These are phyloP conservation scores for Polyergus mexicanus DNA, from an alignment of 1,140 invertebrate genomes.

Conservation along the genomic window DNA sequence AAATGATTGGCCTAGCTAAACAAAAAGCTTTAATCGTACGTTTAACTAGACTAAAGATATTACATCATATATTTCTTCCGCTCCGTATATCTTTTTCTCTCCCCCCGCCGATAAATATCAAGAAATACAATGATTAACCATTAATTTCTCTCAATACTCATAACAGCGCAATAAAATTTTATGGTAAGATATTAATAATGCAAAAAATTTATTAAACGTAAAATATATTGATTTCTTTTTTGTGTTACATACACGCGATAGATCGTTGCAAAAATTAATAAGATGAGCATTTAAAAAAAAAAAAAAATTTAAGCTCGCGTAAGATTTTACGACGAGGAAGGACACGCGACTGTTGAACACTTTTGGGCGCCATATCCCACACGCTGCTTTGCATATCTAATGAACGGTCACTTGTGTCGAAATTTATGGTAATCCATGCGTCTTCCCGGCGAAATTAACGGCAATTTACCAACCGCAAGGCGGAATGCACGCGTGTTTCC, in stretches of 20 bases:
- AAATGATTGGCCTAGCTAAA: neutral
- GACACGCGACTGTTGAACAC: slow-evolving; percentile 52
- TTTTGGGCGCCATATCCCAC: slow-evolving; percentile 58
- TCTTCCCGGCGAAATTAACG: slow-evolving; percentile 73
- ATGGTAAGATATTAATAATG: slow-evolving; percentile 33
- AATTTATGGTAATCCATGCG: slow-evolving; percentile 77
- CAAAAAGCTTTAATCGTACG: neutral
- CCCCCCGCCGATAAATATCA: neutral
- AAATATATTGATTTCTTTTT: slow-evolving; percentile 21
- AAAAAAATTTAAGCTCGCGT: slow-evolving; percentile 35
- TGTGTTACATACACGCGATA: neutral
- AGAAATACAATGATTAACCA: slow-evolving; percentile 4
- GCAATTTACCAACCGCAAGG: slow-evolving; percentile 67
- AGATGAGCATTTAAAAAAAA: slow-evolving; percentile 19
- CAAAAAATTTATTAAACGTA: slow-evolving; percentile 24
- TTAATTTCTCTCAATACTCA: slow-evolving; percentile 15
- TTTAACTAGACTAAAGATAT: neutral
- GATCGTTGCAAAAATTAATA: slow-evolving; percentile 19
- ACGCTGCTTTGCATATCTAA: slow-evolving; percentile 72
- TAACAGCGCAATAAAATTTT: neutral
- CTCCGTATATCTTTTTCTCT: no score
- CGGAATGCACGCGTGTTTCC: slow-evolving; percentile 70
- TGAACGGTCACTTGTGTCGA: slow-evolving; percentile 74
- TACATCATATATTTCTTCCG: neutral
- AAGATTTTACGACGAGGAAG: slow-evolving; percentile 41